Evolutionary conservation across 2,113 vertebrate genomes (phyloP), one percentile per base, ranked within the genome.

Genomic region (Tor tambroides): DNA sequence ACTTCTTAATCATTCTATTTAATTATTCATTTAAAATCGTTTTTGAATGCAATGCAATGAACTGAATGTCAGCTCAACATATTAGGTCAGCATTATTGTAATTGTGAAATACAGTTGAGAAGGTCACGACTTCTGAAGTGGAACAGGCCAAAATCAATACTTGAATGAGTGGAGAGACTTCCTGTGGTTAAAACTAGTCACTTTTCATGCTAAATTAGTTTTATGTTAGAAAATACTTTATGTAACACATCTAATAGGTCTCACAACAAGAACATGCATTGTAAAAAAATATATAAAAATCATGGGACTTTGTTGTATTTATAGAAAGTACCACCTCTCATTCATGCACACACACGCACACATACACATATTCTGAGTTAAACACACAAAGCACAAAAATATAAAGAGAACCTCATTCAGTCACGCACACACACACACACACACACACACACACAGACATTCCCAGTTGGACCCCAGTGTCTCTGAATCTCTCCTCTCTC

Each of bases 361-460:
- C 54, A 80, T 19, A 79, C 78, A 65, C 61, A 65, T 10, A 69
- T 5, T 8, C 28, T 1, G 65, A 26, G 49, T 78, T 28, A 56
- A 79, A 79, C 51, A 79, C 77, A 78, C 76, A 78, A 78, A 54
- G 17, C 51, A 59, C 51, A 59, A 35, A 80, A 32, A 80, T 38
- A 61, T 71, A 35, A 69, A 72, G 10, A 80, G 4, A 35, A 9
- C 30, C 56, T 63, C 32, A 41, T 59, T 75, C 65, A 61, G 26
- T 14, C 56, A 35, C 54, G 5, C 32, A 32, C 30, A 35, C 49
- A 84, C 65, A 84, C 49, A 83, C 35, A 78, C 84, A 63, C 56
- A 80, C 61, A 72, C 19, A 51, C 41, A 17, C 65, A 35, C 32
- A 8, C 5, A 41, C 6, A 67, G 30, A 80, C 41, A 59, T 38